These are phyloP conservation scores for Drosophila prostipennis DNA, from an alignment of 2,888 invertebrate species.

Conservation along the genomic window DNA sequence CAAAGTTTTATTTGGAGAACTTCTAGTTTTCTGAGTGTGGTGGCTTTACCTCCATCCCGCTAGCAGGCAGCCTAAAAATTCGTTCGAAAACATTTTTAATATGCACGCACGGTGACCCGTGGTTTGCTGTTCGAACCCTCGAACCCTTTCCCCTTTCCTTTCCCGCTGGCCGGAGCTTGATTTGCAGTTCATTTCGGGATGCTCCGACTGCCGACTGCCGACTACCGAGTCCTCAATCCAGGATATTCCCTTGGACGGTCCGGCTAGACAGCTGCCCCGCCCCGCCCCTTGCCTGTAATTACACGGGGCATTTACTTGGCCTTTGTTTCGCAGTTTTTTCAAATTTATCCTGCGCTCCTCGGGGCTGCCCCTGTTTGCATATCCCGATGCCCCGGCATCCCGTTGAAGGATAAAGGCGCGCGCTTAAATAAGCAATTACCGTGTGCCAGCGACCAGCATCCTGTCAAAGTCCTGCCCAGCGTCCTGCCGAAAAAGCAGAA, in stretches of 20 bases:
- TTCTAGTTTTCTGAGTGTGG: not conserved
- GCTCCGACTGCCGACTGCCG: conserved; percentile 16
- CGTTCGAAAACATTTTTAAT: conserved; percentile 72
- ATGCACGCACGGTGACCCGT: conserved; percentile 69
- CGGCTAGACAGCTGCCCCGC: conserved; percentile 49
- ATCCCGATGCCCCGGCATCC: conserved; percentile 55
- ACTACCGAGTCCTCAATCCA: not conserved
- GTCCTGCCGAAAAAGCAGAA: conserved; percentile 47
- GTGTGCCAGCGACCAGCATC: conserved; percentile 66
- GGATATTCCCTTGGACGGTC: conserved; percentile 24
- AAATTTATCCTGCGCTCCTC: conserved; percentile 25
- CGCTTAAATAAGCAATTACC: conserved; percentile 81
- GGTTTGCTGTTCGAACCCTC: conserved; percentile 13
- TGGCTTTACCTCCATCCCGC: not conserved
- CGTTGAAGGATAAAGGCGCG: conserved; percentile 74
- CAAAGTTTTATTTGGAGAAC: accelerated
- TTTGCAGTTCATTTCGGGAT: conserved; percentile 69
- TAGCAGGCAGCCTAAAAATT: conserved; percentile 41
- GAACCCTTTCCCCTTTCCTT: conserved; percentile 19
- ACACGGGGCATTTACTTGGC: conserved; percentile 75
- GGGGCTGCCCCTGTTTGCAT: conserved; percentile 37
- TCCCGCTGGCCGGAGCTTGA: conserved; percentile 52
- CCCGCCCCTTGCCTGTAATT: conserved; percentile 64
- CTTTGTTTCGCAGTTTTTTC: conserved; percentile 44
- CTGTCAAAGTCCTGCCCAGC: conserved; percentile 73